Evolutionary conservation across 2,797 vertebrate genomes (phyloP), one percentile per base, ranked within the genome.

Genomic region (Chanos chanos): DNA sequence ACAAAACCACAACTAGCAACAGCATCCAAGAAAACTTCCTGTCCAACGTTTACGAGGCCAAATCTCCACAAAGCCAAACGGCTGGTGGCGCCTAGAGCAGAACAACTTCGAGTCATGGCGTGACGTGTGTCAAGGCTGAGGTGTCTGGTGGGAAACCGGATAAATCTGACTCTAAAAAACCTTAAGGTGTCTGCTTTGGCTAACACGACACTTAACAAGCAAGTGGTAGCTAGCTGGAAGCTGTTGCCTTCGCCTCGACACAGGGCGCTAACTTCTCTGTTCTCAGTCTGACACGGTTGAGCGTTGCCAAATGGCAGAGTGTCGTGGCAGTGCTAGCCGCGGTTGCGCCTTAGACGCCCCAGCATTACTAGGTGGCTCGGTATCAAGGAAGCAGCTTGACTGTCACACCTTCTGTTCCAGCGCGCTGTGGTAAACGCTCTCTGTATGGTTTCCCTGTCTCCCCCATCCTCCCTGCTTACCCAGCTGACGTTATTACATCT

Each of bases 291-390:
- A 39, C 25, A 52, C 59, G 63, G 55, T 63, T 66, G 39, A 70
- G 64, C 19, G 54, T 62, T 64, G 61, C 68, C 79, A 81, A 77
- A 77, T 81, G 77, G 70, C 64, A 22, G 48, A 52, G 55, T 59
- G 68, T 71, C 53, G 4, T 1, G 33, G 64, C 48, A 2, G 27
- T 15, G 34, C 50, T 57, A 37, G 24, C 3, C 24, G 21, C 36
- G 47, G 24, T 65, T 57, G 54, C 48, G 67, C 51, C 52, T 25
- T 19, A 37, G 60, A 52, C 57, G 58, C 45, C 55, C 74, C 33
- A 56, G 57, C n/a, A 51, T 57, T 31, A 60, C 52, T 34, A 51
- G 61, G 60, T 72, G 60, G 72, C 60, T 43, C 21, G 1, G 77
- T 68, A 70, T 72, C 64, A 73, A 36, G 39, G 61, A 71, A 74